Percentiles rank a stretch among this genome's conserved stretches.
phyloP scores from a whole-genome alignment of 2,797 vertebrate genomes.

The Geotrypetes seraphini region DNA sequence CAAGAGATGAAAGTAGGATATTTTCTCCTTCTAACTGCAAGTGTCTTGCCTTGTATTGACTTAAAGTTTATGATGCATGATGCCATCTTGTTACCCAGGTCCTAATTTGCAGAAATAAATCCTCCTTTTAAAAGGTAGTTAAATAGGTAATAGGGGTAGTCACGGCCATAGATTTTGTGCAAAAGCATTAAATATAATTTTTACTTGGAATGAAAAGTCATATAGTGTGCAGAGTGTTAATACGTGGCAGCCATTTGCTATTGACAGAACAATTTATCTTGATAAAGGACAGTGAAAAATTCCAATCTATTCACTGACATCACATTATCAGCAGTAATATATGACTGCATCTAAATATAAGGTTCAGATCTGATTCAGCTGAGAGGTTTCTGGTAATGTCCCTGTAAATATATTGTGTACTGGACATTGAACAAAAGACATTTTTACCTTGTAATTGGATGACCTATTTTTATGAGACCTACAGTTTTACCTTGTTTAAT shows the following conservation, averaged over 20 bases:
- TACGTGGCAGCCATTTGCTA: conserved; percentile 74
- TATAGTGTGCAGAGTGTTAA: conserved; percentile 66
- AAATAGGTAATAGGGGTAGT: conserved; percentile 86
- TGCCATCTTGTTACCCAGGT: conserved; percentile 73
- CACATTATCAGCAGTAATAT: conserved; percentile 85
- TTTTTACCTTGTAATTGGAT: conserved; percentile 60
- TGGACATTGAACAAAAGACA: conserved; percentile 51
- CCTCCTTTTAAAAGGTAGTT: conserved; percentile 87
- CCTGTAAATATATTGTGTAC: conserved; percentile 56
- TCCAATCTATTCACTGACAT: conserved; percentile 85
- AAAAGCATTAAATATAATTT: conserved; percentile 83
- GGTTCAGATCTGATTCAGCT: conserved; percentile 55
- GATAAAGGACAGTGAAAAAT: conserved; percentile 90
- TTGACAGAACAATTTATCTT: conserved; percentile 93
- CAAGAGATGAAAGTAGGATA: conserved; percentile 49
- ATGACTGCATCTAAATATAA: conserved; percentile 83
- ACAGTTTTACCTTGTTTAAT: conserved; percentile 63
- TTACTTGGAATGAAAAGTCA: conserved; percentile 74
- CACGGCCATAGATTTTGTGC: conserved; percentile 69
- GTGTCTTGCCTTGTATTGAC: conserved; percentile 79
- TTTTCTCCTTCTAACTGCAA: conserved; percentile 54
- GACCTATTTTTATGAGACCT: conserved; percentile 71
- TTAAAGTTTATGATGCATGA: conserved; percentile 92
- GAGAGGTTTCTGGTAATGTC: conserved; percentile 55
- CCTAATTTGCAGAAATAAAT: conserved; percentile 90